Conservation (phyloP, 2,888 invertebrate genomes). For the Microdon myrmicae region DNA sequence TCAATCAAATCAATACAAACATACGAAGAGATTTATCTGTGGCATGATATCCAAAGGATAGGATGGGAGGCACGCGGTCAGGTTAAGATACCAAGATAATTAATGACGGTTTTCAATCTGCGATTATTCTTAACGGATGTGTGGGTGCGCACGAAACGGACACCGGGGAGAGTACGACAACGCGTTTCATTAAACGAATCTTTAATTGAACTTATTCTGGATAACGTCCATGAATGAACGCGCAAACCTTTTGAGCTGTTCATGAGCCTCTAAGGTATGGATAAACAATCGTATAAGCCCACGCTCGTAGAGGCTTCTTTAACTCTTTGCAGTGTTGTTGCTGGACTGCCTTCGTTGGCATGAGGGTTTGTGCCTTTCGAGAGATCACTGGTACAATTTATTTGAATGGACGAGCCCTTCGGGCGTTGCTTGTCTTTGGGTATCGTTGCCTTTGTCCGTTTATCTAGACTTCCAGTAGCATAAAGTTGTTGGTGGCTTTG, state of each 20-base stretch:
- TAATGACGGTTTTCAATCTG: constrained; percentile 51
- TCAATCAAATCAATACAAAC: constrained; percentile 50
- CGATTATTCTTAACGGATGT: constrained; percentile 40
- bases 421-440: constrained; percentile 14
- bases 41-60: too few species aligned
- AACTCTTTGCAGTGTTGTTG: constrained; percentile 5
- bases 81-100: constrained; percentile 43
- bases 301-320: constrained; percentile 23
- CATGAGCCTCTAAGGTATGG: constrained; percentile 27
- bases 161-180: constrained; percentile 38
- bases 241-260: constrained; percentile 31
- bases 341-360: constrained; percentile 12
- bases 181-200: constrained; percentile 52
- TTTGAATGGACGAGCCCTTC: constrained; percentile 14
- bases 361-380: constrained; percentile 18
- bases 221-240: constrained; percentile 45
- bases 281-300: constrained; percentile 43
- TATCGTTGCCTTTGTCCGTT: too few species aligned
- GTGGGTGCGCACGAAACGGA: constrained; percentile 44
- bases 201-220: constrained; percentile 51
- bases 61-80: constrained; percentile 6
- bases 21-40: constrained; percentile 4
- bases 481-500: too few species aligned
- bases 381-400: constrained; percentile 19
- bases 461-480: too few species aligned